These are phyloP conservation scores for Gila orcuttii DNA, from an alignment of 2,113 vertebrate species.

Conservation along the genomic window DNA sequence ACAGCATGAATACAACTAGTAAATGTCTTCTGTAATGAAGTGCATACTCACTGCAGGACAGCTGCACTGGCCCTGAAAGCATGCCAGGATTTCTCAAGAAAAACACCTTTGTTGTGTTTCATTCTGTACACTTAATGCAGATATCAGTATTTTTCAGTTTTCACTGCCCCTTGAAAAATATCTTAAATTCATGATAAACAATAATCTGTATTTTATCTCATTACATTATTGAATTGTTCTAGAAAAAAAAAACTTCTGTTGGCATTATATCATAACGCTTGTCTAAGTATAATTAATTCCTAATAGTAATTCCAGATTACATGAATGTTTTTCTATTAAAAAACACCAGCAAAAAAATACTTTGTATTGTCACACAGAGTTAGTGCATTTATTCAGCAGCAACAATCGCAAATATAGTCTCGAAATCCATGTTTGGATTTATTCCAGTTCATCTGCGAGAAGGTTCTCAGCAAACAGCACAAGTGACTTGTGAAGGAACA, in stretches of 20 bases:
- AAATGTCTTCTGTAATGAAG: conserved; percentile 1
- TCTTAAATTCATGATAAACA: neutral
- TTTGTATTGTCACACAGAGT: too few species aligned
- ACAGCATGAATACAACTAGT: neutral
- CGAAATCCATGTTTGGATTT: too few species aligned
- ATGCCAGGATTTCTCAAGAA: neutral
- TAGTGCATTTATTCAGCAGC: too few species aligned
- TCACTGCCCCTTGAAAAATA: neutral
- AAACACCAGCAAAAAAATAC: too few species aligned
- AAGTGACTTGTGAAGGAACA: too few species aligned
- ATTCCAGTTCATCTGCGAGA: too few species aligned
- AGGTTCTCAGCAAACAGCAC: too few species aligned
- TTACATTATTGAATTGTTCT: neutral
- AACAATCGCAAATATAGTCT: too few species aligned
- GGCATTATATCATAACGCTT: too few species aligned
- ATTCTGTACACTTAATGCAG: neutral
- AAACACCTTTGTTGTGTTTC: neutral
- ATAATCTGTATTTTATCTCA: neutral
- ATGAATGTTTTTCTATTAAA: too few species aligned
- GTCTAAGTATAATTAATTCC: too few species aligned
- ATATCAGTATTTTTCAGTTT: neutral
- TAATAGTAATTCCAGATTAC: too few species aligned
- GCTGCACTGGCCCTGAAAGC: neutral
- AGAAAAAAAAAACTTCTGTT: neutral
- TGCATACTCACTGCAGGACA: conserved; percentile 11